Conservation (phyloP, 2,113 vertebrate species). For the Ochotona curzoniae region DNA sequence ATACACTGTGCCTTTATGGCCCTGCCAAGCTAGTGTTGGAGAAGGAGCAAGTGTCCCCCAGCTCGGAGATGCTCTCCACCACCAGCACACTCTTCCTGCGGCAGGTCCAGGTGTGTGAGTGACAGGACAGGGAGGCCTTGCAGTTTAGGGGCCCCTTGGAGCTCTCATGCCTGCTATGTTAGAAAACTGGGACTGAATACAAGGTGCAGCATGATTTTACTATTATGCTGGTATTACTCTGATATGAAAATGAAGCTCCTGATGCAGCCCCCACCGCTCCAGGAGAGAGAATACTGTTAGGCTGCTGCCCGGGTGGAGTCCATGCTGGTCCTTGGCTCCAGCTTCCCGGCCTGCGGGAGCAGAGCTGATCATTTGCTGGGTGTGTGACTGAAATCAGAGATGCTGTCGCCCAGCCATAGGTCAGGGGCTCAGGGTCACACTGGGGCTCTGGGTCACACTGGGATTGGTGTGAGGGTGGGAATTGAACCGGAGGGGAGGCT, state of each 20-base stretch:
- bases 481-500: background rate
- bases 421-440: background rate
- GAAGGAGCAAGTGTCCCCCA: background rate
- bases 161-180: background rate
- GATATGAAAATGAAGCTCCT: constrained; percentile 1
- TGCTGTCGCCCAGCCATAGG: background rate
- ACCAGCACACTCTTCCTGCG: background rate
- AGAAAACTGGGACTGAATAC: background rate
- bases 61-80: background rate
- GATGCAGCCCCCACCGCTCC: background rate
- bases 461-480: background rate
- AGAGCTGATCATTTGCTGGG: background rate
- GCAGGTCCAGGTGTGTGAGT: background rate
- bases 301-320: background rate
- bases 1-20: constrained; percentile 76
- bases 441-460: background rate
- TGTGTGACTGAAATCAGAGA: background rate
- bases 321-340: no score
- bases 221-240: background rate
- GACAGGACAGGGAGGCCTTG: background rate
- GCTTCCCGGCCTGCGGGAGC: background rate
- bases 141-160: background rate
- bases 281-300: background rate
- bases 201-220: background rate
- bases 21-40: background rate